Conservation (phyloP, 30 jellyfish, hydroid and myxozoan genomes). For the Clytia hemisphaerica region DNA sequence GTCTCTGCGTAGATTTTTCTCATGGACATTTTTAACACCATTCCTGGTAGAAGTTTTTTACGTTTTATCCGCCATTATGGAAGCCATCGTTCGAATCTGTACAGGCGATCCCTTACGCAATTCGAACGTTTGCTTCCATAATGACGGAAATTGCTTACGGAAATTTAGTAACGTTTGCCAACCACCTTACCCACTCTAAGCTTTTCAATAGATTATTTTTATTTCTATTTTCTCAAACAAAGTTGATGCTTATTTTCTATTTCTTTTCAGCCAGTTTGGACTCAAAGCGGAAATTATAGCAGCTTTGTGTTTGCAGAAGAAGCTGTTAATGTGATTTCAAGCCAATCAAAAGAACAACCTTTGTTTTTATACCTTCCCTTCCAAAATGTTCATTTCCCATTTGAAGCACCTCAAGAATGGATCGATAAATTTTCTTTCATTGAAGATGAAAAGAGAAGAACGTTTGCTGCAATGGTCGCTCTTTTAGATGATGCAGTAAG, state of each 20-base stretch:
- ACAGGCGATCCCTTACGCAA: too few species aligned
- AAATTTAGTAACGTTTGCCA: too few species aligned
- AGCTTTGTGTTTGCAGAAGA: slow-evolving; percentile 61
- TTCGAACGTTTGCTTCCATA: too few species aligned
- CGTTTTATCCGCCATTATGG: too few species aligned
- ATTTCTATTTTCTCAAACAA: too few species aligned
- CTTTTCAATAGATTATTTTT: too few species aligned
- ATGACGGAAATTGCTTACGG: too few species aligned
- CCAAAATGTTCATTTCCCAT: slow-evolving; percentile 65
- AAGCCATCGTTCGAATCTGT: too few species aligned
- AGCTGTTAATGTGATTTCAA: slow-evolving; percentile 44
- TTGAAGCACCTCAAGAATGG: slow-evolving; percentile 38
- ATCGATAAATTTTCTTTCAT: slow-evolving; percentile 27
- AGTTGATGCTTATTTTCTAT: background rate
- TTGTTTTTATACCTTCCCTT: slow-evolving; percentile 46
- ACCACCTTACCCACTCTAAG: too few species aligned
- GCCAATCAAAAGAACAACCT: slow-evolving; percentile 39
- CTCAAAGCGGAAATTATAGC: slow-evolving; percentile 52
- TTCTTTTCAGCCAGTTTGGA: slow-evolving; percentile 45
- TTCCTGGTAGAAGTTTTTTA: too few species aligned
- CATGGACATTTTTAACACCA: too few species aligned
- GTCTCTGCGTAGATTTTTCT: too few species aligned
- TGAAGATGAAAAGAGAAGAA: slow-evolving; percentile 44
- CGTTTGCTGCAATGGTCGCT: slow-evolving; percentile 65
- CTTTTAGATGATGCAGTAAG: slow-evolving; percentile 63